phyloP scores from a whole-genome alignment of 1,140 invertebrate species.

The Aphelinus certus region DNA sequence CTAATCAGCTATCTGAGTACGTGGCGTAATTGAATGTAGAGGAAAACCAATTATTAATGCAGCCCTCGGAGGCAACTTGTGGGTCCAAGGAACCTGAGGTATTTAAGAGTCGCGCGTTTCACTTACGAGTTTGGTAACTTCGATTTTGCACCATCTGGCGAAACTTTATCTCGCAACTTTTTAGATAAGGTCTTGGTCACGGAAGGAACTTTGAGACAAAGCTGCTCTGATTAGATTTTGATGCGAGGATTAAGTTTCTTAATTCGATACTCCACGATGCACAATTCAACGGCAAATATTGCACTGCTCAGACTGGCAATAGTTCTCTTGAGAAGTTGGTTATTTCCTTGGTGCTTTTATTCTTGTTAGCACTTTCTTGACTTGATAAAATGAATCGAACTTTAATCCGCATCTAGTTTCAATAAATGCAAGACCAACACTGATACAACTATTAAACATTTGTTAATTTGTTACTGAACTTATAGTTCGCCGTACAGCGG shows the following conservation, averaged over 20 bases:
- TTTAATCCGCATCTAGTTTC: not conserved
- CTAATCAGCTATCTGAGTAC: too few relatives aligned
- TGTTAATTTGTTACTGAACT: too few relatives aligned
- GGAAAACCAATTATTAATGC: not conserved
- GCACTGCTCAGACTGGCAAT: too few relatives aligned
- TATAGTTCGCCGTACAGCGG: too few relatives aligned
- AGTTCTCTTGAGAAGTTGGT: too few relatives aligned
- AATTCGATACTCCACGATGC: slow-evolving; percentile 17
- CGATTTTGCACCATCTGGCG: slow-evolving; percentile 30
- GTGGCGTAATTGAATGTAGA: too few relatives aligned
- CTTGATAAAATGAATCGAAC: not conserved
- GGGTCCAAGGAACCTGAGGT: not conserved
- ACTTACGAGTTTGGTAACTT: slow-evolving; percentile 27
- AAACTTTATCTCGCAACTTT: slow-evolving; percentile 28
- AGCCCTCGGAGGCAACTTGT: too few relatives aligned
- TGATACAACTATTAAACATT: too few relatives aligned
- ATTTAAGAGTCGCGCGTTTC: slow-evolving; percentile 21
- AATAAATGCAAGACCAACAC: not conserved
- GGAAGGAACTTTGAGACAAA: not conserved
- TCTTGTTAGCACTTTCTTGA: too few relatives aligned
- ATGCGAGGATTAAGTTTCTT: slow-evolving; percentile 27
- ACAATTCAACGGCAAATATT: too few relatives aligned
- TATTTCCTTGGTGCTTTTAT: too few relatives aligned
- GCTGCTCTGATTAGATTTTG: slow-evolving; percentile 25
- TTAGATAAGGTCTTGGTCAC: slow-evolving; percentile 7